Base-by-base conservation (phyloP, 2,797 vertebrate genomes). In the Anolis apletophallus region DNA sequence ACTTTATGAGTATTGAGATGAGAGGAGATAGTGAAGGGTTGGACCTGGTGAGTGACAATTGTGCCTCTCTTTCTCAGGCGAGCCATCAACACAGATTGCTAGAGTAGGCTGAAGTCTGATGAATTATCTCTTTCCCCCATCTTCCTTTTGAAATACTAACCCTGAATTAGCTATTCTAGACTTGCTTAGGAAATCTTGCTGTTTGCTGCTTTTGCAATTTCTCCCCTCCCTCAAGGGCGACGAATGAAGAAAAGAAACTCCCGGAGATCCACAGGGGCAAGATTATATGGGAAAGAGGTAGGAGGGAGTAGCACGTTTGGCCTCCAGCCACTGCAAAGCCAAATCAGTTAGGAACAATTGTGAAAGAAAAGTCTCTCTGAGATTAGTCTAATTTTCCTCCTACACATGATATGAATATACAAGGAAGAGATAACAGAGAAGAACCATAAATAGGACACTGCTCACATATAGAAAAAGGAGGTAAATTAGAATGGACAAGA, bases 211-310 rank as follows among this genome's bases (percentile, higher is more conserved):
- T 74, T 46, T 83, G 17, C 71, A 32, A 12, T 6, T 21, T 7
- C 8, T 32, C 17, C 36, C 19, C 10, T 26, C 52, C 11, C 9
- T 4, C 32, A 72, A 50, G 71, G n/a, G 46, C 14, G 40, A 71
- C 0, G 13, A 50, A 67, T 29, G 12, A 85, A 86, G 69, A 74
- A 34, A 55, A 73, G 46, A 81, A 84, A 16, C 71, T 86, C 52
- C 36, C 52, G 34, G 1, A 85, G 50, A 40, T 6, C 13, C 29
- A n/a, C 10, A 72, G 68, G 85, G 26, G 14, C 64, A 76, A 67
- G n/a, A 29, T 50, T 36, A 77, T 50, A 32, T 84, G 83, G 73
- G 73, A 68, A 77, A 54, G 59, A 29, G 40, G 73, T 85, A 86
- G 19, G 76, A 86, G 80, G 89, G 29, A 67, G 6, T 7, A 69